A percentile compares a stretch with the other conserved stretches of the same genome.
These are phyloP conservation scores for Heterotis niloticus DNA, from an alignment of 2,113 vertebrate species.

Conservation along the genomic window DNA sequence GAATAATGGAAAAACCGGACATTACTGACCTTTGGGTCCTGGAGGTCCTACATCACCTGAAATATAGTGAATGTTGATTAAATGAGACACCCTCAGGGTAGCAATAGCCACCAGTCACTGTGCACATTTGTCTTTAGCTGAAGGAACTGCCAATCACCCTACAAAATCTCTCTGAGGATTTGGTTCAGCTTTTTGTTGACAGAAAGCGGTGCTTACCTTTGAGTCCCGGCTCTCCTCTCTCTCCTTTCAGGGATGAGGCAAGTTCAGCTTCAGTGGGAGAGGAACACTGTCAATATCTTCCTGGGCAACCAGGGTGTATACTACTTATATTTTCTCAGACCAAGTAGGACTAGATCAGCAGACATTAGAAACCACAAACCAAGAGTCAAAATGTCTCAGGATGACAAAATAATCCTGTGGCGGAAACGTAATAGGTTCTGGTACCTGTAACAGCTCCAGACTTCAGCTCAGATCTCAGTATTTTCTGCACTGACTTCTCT, in stretches of 20 bases:
- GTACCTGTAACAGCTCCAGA: slow-evolving; percentile 65
- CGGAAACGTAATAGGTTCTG: background rate
- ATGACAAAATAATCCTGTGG: background rate
- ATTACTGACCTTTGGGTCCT: slow-evolving; percentile 52
- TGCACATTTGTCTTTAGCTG: background rate
- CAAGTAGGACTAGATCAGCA: no score
- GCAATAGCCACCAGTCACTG: background rate
- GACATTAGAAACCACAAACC: no score
- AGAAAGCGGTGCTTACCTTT: slow-evolving; percentile 71
- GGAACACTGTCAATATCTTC: background rate
- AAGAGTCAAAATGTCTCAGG: background rate
- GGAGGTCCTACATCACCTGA: slow-evolving; percentile 47
- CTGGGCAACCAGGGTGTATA: background rate
- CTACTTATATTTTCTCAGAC: background rate
- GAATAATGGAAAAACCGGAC: background rate
- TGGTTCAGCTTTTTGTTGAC: background rate
- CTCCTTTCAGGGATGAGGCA: slow-evolving; percentile 66
- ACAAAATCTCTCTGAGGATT: background rate
- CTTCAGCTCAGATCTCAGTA: slow-evolving; percentile 55
- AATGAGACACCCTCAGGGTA: background rate
- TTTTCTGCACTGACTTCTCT: slow-evolving; percentile 41
- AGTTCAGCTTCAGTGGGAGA: slow-evolving; percentile 44
- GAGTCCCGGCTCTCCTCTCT: slow-evolving; percentile 67
- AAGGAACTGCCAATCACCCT: background rate
- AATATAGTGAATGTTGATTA: slow-evolving; percentile 13